Percentiles rank a stretch among this genome's conserved stretches.
Evolutionary conservation across 53 echinoderm and acorn worm genomes (phyloP).

Genomic region (Crossaster papposus): DNA sequence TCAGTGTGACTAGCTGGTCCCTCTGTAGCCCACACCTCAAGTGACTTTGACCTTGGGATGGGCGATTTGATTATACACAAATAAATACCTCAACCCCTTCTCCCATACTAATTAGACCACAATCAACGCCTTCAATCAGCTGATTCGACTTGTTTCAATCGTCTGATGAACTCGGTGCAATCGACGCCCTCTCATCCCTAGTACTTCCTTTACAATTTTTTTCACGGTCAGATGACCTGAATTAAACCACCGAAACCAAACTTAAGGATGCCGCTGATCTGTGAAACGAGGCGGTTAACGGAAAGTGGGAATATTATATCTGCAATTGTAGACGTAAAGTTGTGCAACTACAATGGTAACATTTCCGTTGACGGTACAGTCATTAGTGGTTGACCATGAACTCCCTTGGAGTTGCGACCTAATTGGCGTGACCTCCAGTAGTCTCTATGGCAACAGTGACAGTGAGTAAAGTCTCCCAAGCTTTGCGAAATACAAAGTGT

Average conservation of each 20-base stretch:
- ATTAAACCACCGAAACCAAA: neutral
- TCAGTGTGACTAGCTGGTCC: too few species aligned
- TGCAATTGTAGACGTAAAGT: neutral
- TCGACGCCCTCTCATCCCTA: neutral
- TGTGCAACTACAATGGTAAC: slow-evolving; percentile 8
- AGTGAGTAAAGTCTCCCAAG: neutral
- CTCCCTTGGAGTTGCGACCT: neutral
- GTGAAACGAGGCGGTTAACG: neutral
- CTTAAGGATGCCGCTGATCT: neutral
- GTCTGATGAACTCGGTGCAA: neutral
- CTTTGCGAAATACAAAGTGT: neutral
- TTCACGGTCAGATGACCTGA: neutral
- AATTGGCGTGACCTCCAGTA: slow-evolving; percentile 4
- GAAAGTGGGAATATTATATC: neutral
- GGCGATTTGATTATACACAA: too few species aligned
- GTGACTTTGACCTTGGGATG: too few species aligned
- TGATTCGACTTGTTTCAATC: too few species aligned
- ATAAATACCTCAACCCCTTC: too few species aligned
- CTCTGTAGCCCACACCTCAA: too few species aligned
- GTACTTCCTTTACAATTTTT: neutral
- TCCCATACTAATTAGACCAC: too few species aligned
- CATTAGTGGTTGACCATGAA: slow-evolving; percentile 24
- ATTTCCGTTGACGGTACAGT: neutral
- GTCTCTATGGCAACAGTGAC: neutral
- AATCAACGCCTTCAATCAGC: too few species aligned